A percentile compares a stretch with the other conserved stretches of the same genome.
Evolutionary conservation across 64 coral and sea anemone genomes (phyloP).

Genomic region (Pachyseris speciosa): DNA sequence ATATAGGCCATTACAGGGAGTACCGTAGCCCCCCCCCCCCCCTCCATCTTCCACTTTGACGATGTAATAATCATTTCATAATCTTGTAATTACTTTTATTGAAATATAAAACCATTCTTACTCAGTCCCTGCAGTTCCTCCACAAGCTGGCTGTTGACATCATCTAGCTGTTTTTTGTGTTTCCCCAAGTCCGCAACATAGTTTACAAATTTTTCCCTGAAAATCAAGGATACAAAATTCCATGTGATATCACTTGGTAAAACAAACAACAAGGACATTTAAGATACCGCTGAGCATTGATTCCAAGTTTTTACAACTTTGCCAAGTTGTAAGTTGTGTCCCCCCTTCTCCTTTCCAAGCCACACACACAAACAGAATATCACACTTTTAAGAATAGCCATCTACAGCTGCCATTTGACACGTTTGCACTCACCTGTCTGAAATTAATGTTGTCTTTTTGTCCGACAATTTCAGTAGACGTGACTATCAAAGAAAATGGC

Average conservation of each 20-base stretch:
- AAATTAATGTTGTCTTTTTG: constrained; percentile 70
- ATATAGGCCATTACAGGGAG: too few species aligned
- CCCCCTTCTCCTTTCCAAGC: too few species aligned
- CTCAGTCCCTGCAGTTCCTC: constrained; percentile 90
- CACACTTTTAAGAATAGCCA: too few species aligned
- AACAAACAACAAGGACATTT: too few species aligned
- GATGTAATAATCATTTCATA: too few species aligned
- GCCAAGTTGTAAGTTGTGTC: too few species aligned
- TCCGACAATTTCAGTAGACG: constrained; percentile 68
- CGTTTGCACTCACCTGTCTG: constrained; percentile 67
- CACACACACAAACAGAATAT: too few species aligned
- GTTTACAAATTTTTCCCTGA: constrained; percentile 79
- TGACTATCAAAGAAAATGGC: constrained; percentile 68
- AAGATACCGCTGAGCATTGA: too few species aligned
- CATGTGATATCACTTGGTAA: background rate
- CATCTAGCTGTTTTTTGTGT: constrained; percentile 83
- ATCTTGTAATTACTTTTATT: too few species aligned
- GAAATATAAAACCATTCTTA: constrained; percentile 28
- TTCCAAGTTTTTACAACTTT: too few species aligned
- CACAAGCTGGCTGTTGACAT: constrained; percentile 54
- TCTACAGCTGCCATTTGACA: background rate
- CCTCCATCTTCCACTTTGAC: too few species aligned
- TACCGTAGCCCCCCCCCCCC: too few species aligned
- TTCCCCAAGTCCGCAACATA: constrained; percentile 78
- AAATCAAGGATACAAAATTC: background rate